Evolutionary conservation across 30 jellyfish, hydroid and myxozoan genomes (phyloP), one percentile per base, ranked within the genome.

Genomic region (Turritopsis dohrnii): DNA sequence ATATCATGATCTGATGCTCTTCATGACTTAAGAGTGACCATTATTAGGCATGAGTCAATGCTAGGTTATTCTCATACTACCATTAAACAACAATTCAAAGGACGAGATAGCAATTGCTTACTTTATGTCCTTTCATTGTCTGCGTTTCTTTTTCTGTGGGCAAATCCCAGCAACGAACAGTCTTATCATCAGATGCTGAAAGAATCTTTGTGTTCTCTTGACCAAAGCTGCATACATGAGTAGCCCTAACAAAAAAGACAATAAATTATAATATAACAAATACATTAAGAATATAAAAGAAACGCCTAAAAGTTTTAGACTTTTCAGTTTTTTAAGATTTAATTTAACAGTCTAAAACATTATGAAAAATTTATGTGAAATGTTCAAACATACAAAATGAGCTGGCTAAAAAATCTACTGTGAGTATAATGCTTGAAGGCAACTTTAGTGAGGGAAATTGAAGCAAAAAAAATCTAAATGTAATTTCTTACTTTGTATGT

Each of bases 171-270:
- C 88, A 84, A 26, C 88, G 93, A 29, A 94, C 85, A 8, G 96
- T 89, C 85, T 85, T 85, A 54, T 94, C 99, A 79, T 94, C 99
- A 22, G 97, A 88, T 22, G 94, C 99, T 23, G 99, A 94, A 52
- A 71, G 83, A 20, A 94, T 86, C 24, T 84, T 89, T 52, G 94
- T 79, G 53, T 84, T 75, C 21, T 87, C 88, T 20, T 89, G 83
- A 53, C 87, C 80, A 52, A 94, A 94, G 18, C 91, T 86, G 21
- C 97, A 89, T 13, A 88, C 96, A 89, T 89, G 97, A 17, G 92
- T 81, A 23, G 99, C 96, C 79, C 99, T 94, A 91, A 20, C 23
- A 54, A 81, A 65, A 8, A 16, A 79, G 53, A 79, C 29, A 66
- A 17, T 66, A 66, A 7, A 1, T 21, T 17, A 66, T 17, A 66